Evolutionary conservation across 2,797 vertebrate genomes (phyloP), one percentile per base, ranked within the genome.

Genomic region (Crenuchus spilurus): DNA sequence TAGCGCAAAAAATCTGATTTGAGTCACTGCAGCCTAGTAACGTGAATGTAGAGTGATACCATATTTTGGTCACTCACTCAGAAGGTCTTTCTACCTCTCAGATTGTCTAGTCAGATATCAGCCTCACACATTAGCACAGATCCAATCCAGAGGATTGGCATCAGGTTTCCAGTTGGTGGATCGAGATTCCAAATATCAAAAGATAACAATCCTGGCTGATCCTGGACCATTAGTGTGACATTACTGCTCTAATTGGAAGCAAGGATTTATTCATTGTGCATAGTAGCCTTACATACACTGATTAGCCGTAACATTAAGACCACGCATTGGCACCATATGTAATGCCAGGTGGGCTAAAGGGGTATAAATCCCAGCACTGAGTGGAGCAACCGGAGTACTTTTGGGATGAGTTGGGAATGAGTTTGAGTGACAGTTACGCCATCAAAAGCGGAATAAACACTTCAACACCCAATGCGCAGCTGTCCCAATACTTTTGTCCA

Each of bases 41-140:
- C n/a, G n/a, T n/a, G n/a, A n/a, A n/a, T n/a, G n/a, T n/a, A n/a
- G n/a, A n/a, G n/a, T n/a, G 16, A 61, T 24, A 14, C 58, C 58
- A 41, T 16, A 6, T 41, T 41, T 41, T 61, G 58, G 20, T 24
- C 20, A 16, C 10, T 13, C 4, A 6, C 13, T 60, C 13, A 41
- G 51, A 6, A 24, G 48, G 22, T 20, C 31, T 70, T 72, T 42
- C 26, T 63, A 20, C 52, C 51, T 2, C 55, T 33, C 22, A 6
- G 30, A 16, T 22, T 54, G 51, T 49, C 18, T 22, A 24, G 22
- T 61, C 28, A 44, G 33, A 57, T 55, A 70, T 71, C 67, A 71
- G 46, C 24, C 52, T 75, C 52, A 18, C 60, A 42, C 61, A 76
- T 76, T 80, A 78, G 62, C 73, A 60, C 54, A 63, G 75, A 80